A percentile compares a stretch with the other conserved stretches of the same genome.
Conservation (phyloP, 2,113 vertebrate species). For the Athene cunicularia region DNA sequence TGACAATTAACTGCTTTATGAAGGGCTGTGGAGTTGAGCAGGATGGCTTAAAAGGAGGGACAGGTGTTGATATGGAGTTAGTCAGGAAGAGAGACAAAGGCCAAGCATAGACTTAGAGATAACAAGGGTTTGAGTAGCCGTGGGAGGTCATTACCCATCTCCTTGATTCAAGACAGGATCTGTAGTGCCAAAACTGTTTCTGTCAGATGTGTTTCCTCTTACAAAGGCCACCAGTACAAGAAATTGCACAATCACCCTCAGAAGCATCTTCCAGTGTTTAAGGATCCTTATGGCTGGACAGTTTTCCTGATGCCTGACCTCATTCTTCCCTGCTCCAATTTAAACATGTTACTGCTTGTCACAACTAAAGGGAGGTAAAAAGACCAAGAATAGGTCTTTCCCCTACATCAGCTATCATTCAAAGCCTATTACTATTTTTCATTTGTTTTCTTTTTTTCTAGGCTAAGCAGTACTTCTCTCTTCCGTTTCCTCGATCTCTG, state of each 20-base stretch:
- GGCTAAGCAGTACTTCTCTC: neutral
- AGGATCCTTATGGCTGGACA: neutral
- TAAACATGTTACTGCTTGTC: neutral
- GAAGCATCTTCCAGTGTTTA: neutral
- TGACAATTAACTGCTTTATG: neutral
- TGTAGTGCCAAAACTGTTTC: neutral
- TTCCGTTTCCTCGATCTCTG: neutral
- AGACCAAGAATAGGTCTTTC: neutral
- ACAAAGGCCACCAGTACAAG: neutral
- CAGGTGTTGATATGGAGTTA: neutral
- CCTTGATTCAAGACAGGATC: neutral
- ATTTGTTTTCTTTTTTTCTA: neutral
- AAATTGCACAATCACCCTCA: neutral
- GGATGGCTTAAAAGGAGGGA: neutral
- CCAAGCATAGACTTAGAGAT: neutral
- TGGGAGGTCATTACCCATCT: neutral
- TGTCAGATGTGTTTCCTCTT: neutral
- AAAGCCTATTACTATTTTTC: neutral
- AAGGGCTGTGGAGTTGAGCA: fast-evolving
- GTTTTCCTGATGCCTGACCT: neutral
- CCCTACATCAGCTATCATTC: neutral
- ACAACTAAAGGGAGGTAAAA: neutral
- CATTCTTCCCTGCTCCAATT: neutral
- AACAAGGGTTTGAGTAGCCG: neutral
- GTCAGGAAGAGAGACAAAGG: neutral